Percentiles rank a stretch among this genome's conserved stretches.
Conservation (phyloP, 2,888 invertebrate species). For the Sipha maydis region DNA sequence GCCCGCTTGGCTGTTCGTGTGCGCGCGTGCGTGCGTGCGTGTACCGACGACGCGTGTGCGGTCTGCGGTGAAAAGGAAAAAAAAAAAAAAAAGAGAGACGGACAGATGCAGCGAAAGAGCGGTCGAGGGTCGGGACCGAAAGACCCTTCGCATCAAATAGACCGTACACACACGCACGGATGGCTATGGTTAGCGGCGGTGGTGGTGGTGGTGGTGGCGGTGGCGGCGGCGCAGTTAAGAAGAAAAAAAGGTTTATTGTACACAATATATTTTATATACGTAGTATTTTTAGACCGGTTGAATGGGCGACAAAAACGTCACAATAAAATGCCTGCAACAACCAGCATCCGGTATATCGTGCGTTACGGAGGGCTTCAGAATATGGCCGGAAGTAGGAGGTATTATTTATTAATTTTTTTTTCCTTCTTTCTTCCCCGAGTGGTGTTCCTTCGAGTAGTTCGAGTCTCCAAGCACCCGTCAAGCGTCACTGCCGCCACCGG, state of each 20-base stretch:
- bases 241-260: constrained; percentile 52
- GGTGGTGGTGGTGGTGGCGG: not conserved
- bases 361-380: constrained; percentile 33
- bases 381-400: constrained; percentile 51
- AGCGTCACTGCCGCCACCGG: not conserved
- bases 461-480: not conserved
- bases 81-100: not conserved
- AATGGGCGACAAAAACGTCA: constrained; percentile 60
- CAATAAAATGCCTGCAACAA: constrained; percentile 55
- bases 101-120: not conserved
- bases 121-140: constrained; percentile 16
- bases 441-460: not conserved
- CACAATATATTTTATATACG: not conserved
- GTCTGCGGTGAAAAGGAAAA: constrained; percentile 3
- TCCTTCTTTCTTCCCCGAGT: constrained; percentile 16
- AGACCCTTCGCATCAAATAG: constrained; percentile 60
- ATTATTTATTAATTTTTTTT: constrained; percentile 56
- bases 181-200: not conserved
- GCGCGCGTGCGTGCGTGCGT: not conserved
- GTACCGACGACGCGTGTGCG: constrained; percentile 17
- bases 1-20: not conserved
- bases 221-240: constrained; percentile 28
- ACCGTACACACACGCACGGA: constrained; percentile 46
- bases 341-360: constrained; percentile 56
- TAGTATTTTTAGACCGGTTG: constrained; percentile 59